A percentile compares a stretch with the other conserved stretches of the same genome.
These are phyloP conservation scores for Psilanteris sp. DNA, from an alignment of 1,140 invertebrate genomes.

Conservation along the genomic window DNA sequence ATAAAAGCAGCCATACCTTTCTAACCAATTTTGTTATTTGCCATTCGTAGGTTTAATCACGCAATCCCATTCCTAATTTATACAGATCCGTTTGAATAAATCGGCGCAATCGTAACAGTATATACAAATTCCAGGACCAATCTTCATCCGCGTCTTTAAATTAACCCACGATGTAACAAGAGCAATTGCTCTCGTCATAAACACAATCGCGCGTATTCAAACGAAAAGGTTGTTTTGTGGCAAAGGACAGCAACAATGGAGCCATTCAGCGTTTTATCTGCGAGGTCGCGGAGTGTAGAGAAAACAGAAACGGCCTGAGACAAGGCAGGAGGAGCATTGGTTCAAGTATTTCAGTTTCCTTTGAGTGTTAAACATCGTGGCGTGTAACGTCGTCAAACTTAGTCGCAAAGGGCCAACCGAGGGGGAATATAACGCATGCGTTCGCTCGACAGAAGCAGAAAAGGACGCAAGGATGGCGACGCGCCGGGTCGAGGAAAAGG, in stretches of 20 bases:
- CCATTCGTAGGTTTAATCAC: too few relatives aligned
- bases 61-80: too few relatives aligned
- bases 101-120: too few relatives aligned
- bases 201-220: slow-evolving; percentile 10
- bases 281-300: slow-evolving; percentile 2
- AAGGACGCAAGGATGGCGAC: slow-evolving; percentile 56
- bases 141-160: slow-evolving; percentile 9
- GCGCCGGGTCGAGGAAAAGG: slow-evolving; percentile 44
- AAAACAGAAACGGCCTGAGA: slow-evolving; percentile 29
- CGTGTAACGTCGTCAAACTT: slow-evolving; percentile 52
- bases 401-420: slow-evolving; percentile 38
- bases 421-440: slow-evolving; percentile 60
- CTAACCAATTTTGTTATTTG: too few relatives aligned
- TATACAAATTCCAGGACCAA: too few relatives aligned
- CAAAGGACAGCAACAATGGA: slow-evolving; percentile 35
- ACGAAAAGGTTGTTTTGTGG: slow-evolving; percentile 35
- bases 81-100: too few relatives aligned
- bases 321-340: slow-evolving; percentile 19
- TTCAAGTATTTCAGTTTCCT: slow-evolving; percentile 37
- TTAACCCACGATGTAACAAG: slow-evolving; percentile 13
- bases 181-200: slow-evolving; percentile 25
- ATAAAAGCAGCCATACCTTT: too few relatives aligned
- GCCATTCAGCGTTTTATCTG: slow-evolving; percentile 39
- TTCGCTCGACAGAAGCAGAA: slow-evolving; percentile 48
- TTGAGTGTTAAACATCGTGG: slow-evolving; percentile 56